Base-by-base conservation (phyloP, 2,888 invertebrate species). In the Lordiphosa fenestrarum region DNA sequence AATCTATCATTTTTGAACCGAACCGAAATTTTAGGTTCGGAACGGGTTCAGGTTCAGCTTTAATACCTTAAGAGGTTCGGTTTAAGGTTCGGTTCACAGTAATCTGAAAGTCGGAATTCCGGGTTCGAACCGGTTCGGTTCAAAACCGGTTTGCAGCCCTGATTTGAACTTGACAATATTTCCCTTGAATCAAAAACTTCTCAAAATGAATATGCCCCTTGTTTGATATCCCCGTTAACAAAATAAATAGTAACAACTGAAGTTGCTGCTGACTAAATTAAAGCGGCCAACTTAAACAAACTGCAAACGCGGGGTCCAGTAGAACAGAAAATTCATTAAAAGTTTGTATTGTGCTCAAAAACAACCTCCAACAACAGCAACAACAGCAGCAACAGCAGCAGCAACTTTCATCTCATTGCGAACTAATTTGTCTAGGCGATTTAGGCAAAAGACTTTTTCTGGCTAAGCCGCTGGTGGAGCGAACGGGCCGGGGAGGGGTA, bases 361-460 rank as follows among this genome's bases (percentile, higher is more conserved):
- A 71, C 61, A 70, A 44, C 66, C 61, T 48, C 25, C 53, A 48
- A 57, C 36, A 49, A 15, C 62, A 37, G 47, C 13, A 25, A 30
- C 48, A 35, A 38, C 41, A 39, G n/a, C n/a, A 40, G n/a, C 37
- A 9, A 38, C 30, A 37, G 47, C 13, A 25, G 30, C 48, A 35
- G 40, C 41, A 39, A 57, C 41, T 54, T 54, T 61, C 58, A 60
- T 59, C 63, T 65, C 69, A 80, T 83, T 69, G 71, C 83, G 49
- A 83, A 83, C 84, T 80, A 80, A 80, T 80, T 80, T 84, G 84
- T 84, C 84, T 67, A 60, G 55, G 62, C 73, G 77, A 83, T 82
- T 82, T 73, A 57, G 67, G 48, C 47, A 48, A 71, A 57, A 76
- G 80, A 73, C 71, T 80, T 63, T 44, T 44, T 49, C 10, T 7